These are phyloP conservation scores for Phaethon lepturus DNA, from an alignment of 2,113 vertebrate species.

Conservation along the genomic window DNA sequence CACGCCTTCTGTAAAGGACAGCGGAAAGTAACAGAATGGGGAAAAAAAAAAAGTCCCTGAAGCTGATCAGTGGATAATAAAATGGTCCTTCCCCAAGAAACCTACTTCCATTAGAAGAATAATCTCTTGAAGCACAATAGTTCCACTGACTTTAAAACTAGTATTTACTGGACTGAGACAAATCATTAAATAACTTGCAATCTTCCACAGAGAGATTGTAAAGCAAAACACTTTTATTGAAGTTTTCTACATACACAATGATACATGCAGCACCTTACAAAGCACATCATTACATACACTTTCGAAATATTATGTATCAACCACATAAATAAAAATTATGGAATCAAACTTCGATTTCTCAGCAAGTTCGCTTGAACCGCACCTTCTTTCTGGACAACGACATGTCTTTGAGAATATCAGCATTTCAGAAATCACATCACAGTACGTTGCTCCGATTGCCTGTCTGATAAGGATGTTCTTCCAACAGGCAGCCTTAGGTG, in stretches of 20 bases:
- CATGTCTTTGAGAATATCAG: neutral
- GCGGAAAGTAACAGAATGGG: neutral
- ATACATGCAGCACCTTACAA: neutral
- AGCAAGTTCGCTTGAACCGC: neutral
- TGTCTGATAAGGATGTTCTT: neutral
- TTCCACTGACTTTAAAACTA: neutral
- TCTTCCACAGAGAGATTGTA: neutral
- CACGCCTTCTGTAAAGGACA: neutral
- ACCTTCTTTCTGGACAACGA: neutral
- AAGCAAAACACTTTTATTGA: neutral
- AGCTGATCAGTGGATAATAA: neutral
- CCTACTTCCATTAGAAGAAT: neutral
- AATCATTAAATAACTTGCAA: neutral
- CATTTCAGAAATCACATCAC: neutral
- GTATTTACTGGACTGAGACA: neutral
- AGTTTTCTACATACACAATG: neutral
- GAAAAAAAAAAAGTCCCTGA: neutral
- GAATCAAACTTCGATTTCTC: neutral
- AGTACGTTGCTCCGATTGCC: neutral
- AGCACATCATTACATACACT: neutral
- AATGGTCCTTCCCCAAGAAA: neutral
- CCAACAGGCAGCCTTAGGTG: rapidly evolving
- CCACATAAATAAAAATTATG: neutral
- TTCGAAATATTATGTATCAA: neutral
- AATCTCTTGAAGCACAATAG: neutral